Conservation (phyloP, 2,113 vertebrate genomes). For the Alectura lathami region DNA sequence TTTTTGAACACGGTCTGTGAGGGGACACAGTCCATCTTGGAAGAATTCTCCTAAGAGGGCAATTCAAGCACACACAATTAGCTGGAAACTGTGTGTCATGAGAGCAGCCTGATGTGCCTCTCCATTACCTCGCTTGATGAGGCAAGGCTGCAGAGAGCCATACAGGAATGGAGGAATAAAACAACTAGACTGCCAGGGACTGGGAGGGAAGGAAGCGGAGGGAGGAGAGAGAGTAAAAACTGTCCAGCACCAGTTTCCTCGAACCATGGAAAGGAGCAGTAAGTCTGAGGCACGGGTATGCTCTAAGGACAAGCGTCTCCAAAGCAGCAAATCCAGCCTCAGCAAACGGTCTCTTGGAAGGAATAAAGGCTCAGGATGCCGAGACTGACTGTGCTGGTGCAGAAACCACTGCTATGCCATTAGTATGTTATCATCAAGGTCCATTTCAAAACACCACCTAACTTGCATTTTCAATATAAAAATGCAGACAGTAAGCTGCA, state of each 20-base stretch:
- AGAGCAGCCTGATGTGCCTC: not conserved
- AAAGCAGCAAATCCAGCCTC: not conserved
- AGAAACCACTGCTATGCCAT: not conserved
- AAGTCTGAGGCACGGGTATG: not conserved
- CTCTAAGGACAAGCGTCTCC: not conserved
- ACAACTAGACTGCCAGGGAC: not conserved
- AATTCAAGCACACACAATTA: conserved; percentile 19
- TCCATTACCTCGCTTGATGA: conserved; percentile 35
- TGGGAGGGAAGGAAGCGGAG: not conserved
- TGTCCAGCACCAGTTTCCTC: not conserved
- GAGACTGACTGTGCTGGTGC: not conserved
- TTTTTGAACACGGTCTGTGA: not conserved
- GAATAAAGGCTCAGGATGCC: not conserved
- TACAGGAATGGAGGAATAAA: not conserved
- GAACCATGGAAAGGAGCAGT: not conserved
- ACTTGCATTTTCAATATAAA: not conserved
- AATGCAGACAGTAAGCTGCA: not conserved
- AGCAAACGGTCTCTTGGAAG: not conserved
- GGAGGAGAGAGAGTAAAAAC: not conserved
- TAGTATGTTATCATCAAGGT: not conserved
- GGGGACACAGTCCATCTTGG: not conserved
- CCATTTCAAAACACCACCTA: not conserved
- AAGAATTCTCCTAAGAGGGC: conserved; percentile 14
- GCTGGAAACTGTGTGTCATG: not conserved
- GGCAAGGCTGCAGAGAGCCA: not conserved